Conservation (phyloP, 2,888 invertebrate genomes). For the Stictocephala bisonia region DNA sequence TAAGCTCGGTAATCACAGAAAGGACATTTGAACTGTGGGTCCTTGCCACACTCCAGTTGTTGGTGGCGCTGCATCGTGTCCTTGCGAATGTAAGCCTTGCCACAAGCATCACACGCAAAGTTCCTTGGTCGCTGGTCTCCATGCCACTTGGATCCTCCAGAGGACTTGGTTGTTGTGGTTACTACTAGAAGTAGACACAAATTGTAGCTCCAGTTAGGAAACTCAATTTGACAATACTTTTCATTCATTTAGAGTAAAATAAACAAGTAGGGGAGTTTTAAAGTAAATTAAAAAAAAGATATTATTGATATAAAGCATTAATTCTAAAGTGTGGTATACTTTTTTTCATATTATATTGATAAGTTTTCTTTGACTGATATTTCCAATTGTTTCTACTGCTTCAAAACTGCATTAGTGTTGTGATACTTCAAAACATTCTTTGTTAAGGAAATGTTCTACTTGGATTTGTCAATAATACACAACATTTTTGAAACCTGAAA, state of each 20-base stretch:
- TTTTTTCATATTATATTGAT: not conserved
- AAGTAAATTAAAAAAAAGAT: no score
- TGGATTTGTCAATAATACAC: no score
- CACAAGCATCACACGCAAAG: constrained; percentile 42
- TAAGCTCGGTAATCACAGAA: constrained; percentile 53
- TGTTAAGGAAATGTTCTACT: no score
- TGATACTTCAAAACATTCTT: no score
- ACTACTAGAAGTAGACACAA: no score
- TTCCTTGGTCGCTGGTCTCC: not conserved
- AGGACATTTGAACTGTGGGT: constrained; percentile 53
- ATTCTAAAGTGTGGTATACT: not conserved
- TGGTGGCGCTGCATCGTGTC: constrained; percentile 49
- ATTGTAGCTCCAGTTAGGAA: no score
- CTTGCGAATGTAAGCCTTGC: constrained; percentile 43
- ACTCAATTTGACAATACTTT: no score
- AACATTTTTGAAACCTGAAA: no score
- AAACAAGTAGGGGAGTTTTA: no score
- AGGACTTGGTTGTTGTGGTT: no score
- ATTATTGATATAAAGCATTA: not conserved
- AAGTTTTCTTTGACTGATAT: not conserved
- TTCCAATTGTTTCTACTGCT: not conserved
- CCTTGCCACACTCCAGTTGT: constrained; percentile 57
- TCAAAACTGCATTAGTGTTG: not conserved
- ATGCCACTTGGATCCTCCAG: not conserved
- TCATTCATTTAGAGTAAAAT: no score